Evolutionary conservation across 2,113 vertebrate species (phyloP), one percentile per base, ranked within the genome.

Genomic region (Oostethus manadensis): DNA sequence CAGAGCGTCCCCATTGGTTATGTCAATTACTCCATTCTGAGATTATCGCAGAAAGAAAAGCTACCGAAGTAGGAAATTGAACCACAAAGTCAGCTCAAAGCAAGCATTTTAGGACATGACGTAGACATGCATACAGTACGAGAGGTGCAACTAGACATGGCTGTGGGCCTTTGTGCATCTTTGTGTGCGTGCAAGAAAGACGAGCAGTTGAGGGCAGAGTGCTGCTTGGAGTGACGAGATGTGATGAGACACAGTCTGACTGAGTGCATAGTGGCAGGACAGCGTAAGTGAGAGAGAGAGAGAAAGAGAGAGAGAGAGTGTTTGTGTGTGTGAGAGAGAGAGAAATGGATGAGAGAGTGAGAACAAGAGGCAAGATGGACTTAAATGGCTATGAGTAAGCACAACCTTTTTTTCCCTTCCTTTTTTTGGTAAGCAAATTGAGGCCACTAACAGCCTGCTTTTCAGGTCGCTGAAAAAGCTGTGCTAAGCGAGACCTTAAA

Each of bases 221-320:
- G 77, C 69, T 51, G 54, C 66, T 68, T 66, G 73, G 80, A 80
- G 78, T 83, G 84, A 86, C 54, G 69, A 81, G 82, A 86, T 83
- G 56, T 45, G 78, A 86, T 80, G 82, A 83, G 84, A 86, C 84
- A 76, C 73, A 78, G 80, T 73, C 74, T 84, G 82, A 82, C 76
- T 79, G 77, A 85, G 85, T 76, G 76, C 81, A 82, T 74, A 80
- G 73, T 66, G 79, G 81, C 64, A 70, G 71, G 58, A 48, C 6
- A 45, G 51, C 46, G 21, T 74, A 68, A 68, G 62, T 73, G 64
- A 15, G 40, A 76, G 75, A 75, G 76, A 58, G 62, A 64, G 69
- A 72, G 53, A 66, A 51, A 74, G 70, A 71, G 70, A 77, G 77
- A 73, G 68, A 66, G 72, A 38, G 66, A 51, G 35, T 38, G 35